Base-by-base conservation (phyloP, 2,113 vertebrate species). In the Alectura lathami region DNA sequence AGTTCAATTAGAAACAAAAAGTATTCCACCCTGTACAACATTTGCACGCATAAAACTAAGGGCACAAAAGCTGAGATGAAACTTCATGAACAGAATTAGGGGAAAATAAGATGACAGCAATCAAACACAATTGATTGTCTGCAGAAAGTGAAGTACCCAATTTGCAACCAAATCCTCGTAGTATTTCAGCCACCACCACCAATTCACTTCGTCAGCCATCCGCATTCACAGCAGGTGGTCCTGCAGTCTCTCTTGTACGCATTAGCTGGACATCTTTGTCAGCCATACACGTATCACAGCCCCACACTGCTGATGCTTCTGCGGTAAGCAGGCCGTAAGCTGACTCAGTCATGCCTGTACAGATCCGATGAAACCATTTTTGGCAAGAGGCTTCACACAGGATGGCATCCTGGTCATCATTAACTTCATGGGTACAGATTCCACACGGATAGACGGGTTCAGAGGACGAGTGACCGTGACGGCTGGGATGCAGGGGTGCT, bases 271-370 rank as follows among this genome's bases (percentile, higher is more conserved):
- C 97, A 30, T 98, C 98, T 62, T 98, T 98, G 86, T 98, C 98
- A 24, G 98, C 97, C 98, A 99, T 98, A 83, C 98, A 99, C 11
- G 97, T 83, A 83, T 99, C 98, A 56, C 98, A 99, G 64, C 98
- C 98, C 98, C 98, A 99, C 2, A 99, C 98, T 1, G 98, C 98
- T 1, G 98, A 97, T 0, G 97, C 96, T 93, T 99, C 98, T 4
- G 98, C 98, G 2, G 98, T 98, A 7, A 99, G 97, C 17, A 99
- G 97, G 48, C 98, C 98, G 3, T 98, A 98, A 8, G 98, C 98
- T 2, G 98, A 98, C 94, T 99, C 98, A 1, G 98, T 99, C 98
- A 99, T 98, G n/a, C 98, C 98, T 0, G 98, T 98, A 54, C 98
- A 99, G 78, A 98, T 73, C 29, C 98, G 98, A 70, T 99, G 98